Base-by-base conservation (phyloP, 1,140 invertebrate species). In the Acromyrmex echinatior region DNA sequence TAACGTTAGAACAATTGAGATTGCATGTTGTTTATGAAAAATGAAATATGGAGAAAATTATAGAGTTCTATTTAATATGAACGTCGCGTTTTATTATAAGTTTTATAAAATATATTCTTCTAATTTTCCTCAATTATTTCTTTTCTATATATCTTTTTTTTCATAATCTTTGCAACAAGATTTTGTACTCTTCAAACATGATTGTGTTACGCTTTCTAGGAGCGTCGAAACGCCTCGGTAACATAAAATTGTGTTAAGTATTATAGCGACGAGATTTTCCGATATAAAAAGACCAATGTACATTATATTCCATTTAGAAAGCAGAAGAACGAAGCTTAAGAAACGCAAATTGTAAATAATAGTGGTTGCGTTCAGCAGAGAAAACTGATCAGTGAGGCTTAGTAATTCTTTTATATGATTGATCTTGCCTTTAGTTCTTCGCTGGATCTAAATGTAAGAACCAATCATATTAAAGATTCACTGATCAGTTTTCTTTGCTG, bases 281-380 rank as follows among this genome's bases (percentile, higher is more conserved):
- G 49, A 80, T 80, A 56, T 18, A 65, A 68, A 66, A 68, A 18
- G 58, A 45, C 21, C n/a, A 18, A 28, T n/a, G 58, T 9, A 28
- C 53, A 63, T 78, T 78, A 78, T 16, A 68, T 80, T 70, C 14
- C 28, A 39, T 68, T 49, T 53, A 68, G 31, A 70, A 4, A 66
- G 35, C 31, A 14, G 45, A 12, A 68, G 31, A 45, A 45, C 16
- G n/a, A 62, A 70, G 28, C 9, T 65, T 35, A n/a, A 25, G 5
- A 21, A 51, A 65, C 5, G 1, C 3, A 2, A n/a, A 6, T 6
- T 21, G 3, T 18, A 60, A 5, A 14, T 25, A 77, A 60, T 45
- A 45, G 10, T 45, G 2, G 2, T 10, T 12, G 9, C 39, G 10
- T 45, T 45, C 39, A 45, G 10, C 39, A 45, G 39, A 45, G 39